Base-by-base conservation (phyloP, 2,113 vertebrate species). In the Podilymbus podiceps region DNA sequence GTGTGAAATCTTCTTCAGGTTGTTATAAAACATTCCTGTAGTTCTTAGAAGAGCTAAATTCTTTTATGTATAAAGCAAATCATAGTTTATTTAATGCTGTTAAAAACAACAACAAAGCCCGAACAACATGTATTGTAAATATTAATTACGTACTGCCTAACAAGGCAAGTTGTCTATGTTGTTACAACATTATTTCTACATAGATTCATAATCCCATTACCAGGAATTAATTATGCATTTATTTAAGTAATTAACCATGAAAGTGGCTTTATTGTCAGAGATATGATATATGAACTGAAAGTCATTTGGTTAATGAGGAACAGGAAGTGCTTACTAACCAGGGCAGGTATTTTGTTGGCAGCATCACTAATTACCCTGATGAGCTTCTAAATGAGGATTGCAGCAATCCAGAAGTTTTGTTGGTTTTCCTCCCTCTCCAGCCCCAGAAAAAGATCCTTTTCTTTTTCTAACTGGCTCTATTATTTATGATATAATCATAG, bases 221-320 rank as follows among this genome's bases (percentile, higher is more conserved):
- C 38, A 84, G 28, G 12, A 35, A 94, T 90, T 91, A 96, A 96
- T 98, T 94, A 91, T 17, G 38, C 74, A 94, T 97, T 97, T 98
- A 97, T 97, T 98, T 96, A 97, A 97, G 73, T 91, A 98, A 97
- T 98, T 98, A 97, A 94, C 85, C 95, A 91, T 96, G 88, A 92
- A 98, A 97, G 71, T 96, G 78, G 62, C 75, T 95, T 94, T 97
- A 95, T 93, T 98, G 89, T 96, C 92, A 94, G 67, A 93, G 6
- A 88, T 94, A 79, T 92, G 47, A 97, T 97, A 69, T 94, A 96
- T 96, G 95, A 97, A 96, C 90, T 90, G 31, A 95, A 95, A 96
- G 84, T 96, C 75, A 95, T 97, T 97, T 96, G 42, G 93, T 95
- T 98, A 98, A 98, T 95, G 95, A 98, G 85, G 69, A 97, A 90